A percentile compares a stretch with the other conserved stretches of the same genome.
Conservation (phyloP, 2,888 invertebrate species). For the Spodoptera exigua region DNA sequence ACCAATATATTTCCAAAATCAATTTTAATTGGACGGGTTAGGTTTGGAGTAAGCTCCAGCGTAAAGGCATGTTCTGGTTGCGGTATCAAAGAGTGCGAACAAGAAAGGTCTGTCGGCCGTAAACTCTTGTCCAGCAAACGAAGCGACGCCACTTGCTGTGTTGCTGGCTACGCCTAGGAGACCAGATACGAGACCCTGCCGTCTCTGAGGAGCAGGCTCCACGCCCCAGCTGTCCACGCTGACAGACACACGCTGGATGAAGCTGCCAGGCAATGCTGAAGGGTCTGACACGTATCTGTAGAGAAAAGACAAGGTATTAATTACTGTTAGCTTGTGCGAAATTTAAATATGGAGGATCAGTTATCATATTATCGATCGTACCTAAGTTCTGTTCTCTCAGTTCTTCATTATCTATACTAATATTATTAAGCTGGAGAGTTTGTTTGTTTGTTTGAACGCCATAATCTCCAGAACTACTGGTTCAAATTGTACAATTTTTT, state of each 20-base stretch:
- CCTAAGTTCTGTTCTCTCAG: too few species aligned
- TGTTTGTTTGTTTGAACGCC: too few species aligned
- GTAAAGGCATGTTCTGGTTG: constrained; percentile 57
- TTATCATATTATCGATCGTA: too few species aligned
- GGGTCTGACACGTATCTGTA: constrained; percentile 56
- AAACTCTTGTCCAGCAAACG: constrained; percentile 56
- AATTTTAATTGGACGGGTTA: neutral
- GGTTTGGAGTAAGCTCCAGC: constrained; percentile 59
- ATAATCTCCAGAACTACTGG: too few species aligned
- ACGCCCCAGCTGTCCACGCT: constrained; percentile 53
- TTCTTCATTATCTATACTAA: too few species aligned
- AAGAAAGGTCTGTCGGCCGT: constrained; percentile 65
- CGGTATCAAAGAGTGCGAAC: constrained; percentile 61
- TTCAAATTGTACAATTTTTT: too few species aligned
- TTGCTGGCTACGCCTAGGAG: constrained; percentile 17
- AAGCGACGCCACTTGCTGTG: constrained; percentile 50
- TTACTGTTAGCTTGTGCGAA: too few species aligned
- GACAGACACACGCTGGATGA: constrained; percentile 54
- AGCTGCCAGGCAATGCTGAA: constrained; percentile 50
- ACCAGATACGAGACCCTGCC: constrained; percentile 20
- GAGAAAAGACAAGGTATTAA: neutral
- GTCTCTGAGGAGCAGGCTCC: constrained; percentile 27
- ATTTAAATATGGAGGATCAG: too few species aligned
- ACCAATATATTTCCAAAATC: too few species aligned
- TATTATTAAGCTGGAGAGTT: too few species aligned